Evolutionary conservation across 2,113 vertebrate genomes (phyloP).

Genomic region (Centropus bengalensis): DNA sequence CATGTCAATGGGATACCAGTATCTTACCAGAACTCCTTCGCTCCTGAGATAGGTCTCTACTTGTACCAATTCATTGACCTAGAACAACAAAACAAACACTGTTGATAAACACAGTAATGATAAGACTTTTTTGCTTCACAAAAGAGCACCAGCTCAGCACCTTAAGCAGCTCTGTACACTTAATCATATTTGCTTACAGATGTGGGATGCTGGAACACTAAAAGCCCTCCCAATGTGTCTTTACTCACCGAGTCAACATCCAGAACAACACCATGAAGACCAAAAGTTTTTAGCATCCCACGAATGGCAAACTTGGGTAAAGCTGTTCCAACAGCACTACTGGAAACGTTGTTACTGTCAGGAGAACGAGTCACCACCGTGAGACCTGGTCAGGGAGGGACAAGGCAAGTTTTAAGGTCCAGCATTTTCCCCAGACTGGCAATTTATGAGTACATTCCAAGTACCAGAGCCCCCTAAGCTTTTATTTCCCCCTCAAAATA

Average conservation of each 20-base stretch:
- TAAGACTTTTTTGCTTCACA: background rate
- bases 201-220: background rate
- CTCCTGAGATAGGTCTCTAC: constrained; percentile 96
- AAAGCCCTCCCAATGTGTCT: background rate
- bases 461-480: background rate
- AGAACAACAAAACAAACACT: background rate
- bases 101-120: background rate
- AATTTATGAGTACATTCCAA: background rate
- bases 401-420: background rate
- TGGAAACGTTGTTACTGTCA: constrained; percentile 93
- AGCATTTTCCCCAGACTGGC: background rate
- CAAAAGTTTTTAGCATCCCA: constrained; percentile 97
- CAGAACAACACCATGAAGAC: constrained; percentile 93
- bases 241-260: constrained; percentile 94
- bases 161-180: background rate
- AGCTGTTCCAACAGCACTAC: constrained; percentile 88
- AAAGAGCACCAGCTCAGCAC: background rate
- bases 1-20: constrained; percentile 99
- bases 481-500: background rate
- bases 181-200: background rate
- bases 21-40: constrained; percentile 94
- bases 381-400: constrained; percentile 79
- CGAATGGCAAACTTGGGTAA: constrained; percentile 96
- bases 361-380: constrained; percentile 94
- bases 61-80: constrained; percentile 96